These are phyloP conservation scores for Crepidodera aurea DNA, from an alignment of 2,888 invertebrate genomes.

Conservation along the genomic window DNA sequence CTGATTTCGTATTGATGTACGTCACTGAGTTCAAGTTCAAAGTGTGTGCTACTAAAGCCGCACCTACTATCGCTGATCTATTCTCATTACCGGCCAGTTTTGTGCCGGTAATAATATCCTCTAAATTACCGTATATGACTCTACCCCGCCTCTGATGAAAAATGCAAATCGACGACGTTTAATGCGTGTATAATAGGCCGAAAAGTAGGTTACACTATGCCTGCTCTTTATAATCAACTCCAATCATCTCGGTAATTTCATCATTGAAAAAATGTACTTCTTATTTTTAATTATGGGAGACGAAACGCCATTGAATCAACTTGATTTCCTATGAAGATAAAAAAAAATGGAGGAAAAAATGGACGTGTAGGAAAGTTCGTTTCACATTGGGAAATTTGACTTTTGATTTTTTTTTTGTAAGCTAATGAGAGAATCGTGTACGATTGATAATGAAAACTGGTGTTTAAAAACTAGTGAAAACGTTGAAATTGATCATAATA, in stretches of 20 bases:
- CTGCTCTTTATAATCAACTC: slow-evolving; percentile 24
- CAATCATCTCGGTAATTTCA: slow-evolving; percentile 22
- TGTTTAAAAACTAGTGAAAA: too few species aligned
- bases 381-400: not conserved
- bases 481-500: too few species aligned
- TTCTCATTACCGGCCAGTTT: slow-evolving; percentile 6
- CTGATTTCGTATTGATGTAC: too few species aligned
- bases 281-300: slow-evolving; percentile 23
- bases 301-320: not conserved
- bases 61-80: slow-evolving; percentile 14
- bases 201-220: slow-evolving; percentile 24
- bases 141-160: slow-evolving; percentile 12
- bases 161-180: slow-evolving; percentile 23
- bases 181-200: slow-evolving; percentile 16
- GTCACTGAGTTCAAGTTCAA: slow-evolving; percentile 16
- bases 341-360: not conserved
- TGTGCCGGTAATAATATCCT: slow-evolving; percentile 6
- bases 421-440: too few species aligned
- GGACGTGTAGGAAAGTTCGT: not conserved
- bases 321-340: slow-evolving; percentile 22
- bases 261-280: slow-evolving; percentile 20
- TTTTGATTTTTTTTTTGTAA: not conserved
- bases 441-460: too few species aligned
- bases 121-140: slow-evolving; percentile 12
- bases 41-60: slow-evolving; percentile 15